phyloP scores from a whole-genome alignment of 2,113 vertebrate genomes.

The Piaya cayana region DNA sequence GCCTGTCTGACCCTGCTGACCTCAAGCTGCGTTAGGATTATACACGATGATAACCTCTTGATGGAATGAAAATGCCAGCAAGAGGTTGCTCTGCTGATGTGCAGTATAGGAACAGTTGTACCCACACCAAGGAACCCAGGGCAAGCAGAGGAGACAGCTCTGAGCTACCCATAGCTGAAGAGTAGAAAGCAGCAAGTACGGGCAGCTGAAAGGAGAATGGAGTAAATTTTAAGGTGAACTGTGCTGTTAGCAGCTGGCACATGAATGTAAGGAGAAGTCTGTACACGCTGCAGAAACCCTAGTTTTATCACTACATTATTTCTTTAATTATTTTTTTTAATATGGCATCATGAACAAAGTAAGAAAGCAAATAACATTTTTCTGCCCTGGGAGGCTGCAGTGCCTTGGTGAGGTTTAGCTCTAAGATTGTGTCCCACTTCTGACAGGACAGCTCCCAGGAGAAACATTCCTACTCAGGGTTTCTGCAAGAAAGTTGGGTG shows the following conservation, averaged over 20 bases:
- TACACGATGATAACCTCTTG: not conserved
- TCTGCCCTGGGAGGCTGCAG: not conserved
- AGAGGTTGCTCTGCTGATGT: not conserved
- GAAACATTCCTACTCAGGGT: not conserved
- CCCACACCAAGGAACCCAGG: not conserved
- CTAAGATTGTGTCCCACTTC: not conserved
- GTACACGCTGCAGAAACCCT: not conserved
- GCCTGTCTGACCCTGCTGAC: not conserved
- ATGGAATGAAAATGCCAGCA: not conserved
- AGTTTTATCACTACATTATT: not conserved
- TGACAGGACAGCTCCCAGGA: not conserved
- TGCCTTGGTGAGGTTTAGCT: not conserved
- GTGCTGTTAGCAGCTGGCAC: not conserved
- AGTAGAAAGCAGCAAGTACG: not conserved
- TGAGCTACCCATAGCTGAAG: not conserved
- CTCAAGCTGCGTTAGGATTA: not conserved
- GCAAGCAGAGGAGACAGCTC: not conserved
- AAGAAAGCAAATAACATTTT: not conserved
- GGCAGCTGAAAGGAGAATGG: not conserved
- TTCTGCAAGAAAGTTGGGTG: not conserved
- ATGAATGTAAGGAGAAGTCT: not conserved
- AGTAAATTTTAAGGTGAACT: not conserved
- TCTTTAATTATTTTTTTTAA: not conserved
- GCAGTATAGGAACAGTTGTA: fast-evolving
- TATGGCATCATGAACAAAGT: not conserved